Conservation (phyloP, 2,888 invertebrate species). For the Antheraea assamensis region DNA sequence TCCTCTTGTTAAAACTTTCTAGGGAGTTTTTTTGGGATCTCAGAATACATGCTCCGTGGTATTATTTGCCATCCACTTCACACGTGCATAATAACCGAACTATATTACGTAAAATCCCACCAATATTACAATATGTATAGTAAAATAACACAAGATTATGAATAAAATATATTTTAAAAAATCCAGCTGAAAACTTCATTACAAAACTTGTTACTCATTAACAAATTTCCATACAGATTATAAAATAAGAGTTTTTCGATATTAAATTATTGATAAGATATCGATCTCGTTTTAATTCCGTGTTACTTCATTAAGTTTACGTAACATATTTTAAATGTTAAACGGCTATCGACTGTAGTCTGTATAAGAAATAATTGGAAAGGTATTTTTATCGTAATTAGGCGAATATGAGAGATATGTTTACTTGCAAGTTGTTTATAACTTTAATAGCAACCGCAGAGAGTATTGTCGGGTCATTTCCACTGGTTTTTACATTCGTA, state of each 20-base stretch:
- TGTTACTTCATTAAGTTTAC: neutral
- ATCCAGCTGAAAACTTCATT: too few relatives aligned
- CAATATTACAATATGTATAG: too few relatives aligned
- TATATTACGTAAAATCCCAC: too few relatives aligned
- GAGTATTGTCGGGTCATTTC: conserved; percentile 39
- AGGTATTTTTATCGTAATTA: neutral
- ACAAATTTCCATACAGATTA: neutral
- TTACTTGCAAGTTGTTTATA: conserved; percentile 12
- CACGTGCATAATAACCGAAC: too few relatives aligned
- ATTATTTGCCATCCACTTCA: too few relatives aligned
- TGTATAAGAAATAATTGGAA: neutral
- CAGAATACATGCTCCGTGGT: too few relatives aligned
- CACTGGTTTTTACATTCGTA: conserved; percentile 42
- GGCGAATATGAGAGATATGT: neutral
- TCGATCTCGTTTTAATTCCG: neutral
- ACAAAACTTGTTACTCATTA: too few relatives aligned
- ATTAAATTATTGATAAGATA: neutral
- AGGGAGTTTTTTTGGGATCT: too few relatives aligned
- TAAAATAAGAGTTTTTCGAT: neutral
- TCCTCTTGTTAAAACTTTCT: too few relatives aligned
- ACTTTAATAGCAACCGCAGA: conserved; percentile 30
- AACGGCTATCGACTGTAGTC: neutral
- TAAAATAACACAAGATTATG: too few relatives aligned
- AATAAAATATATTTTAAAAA: too few relatives aligned
- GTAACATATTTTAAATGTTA: neutral